A percentile compares a stretch with the other conserved stretches of the same genome.
Conservation (phyloP, 2,888 invertebrate species). For the Noctua janthe region DNA sequence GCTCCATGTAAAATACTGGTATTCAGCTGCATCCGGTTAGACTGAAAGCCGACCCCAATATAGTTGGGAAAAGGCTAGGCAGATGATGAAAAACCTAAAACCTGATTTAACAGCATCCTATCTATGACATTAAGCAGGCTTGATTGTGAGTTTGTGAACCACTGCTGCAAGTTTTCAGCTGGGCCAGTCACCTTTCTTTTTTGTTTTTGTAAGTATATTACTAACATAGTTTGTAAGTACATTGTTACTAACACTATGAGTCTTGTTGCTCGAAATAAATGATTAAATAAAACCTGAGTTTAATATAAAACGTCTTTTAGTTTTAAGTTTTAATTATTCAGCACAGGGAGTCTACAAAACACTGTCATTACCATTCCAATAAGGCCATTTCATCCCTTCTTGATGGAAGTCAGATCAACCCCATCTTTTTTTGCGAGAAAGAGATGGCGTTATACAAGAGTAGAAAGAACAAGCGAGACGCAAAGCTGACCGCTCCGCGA, state of each 20-base stretch:
- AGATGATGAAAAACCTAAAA: neutral
- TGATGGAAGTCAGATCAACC: constrained; percentile 81
- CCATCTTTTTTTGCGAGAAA: constrained; percentile 79
- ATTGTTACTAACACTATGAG: too few relatives aligned
- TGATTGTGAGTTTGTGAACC: neutral
- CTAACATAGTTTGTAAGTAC: too few relatives aligned
- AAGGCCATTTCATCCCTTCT: constrained; percentile 71
- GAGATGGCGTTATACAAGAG: constrained; percentile 63
- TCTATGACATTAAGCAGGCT: neutral
- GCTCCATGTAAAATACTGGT: too few relatives aligned
- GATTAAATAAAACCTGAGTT: constrained; percentile 1
- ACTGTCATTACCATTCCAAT: constrained; percentile 84
- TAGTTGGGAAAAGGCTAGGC: too few relatives aligned
- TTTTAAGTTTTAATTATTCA: constrained; percentile 66
- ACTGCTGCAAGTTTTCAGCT: neutral
- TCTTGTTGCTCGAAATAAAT: neutral
- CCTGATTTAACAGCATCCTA: neutral
- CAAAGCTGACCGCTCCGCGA: constrained; percentile 85
- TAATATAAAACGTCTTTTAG: constrained; percentile 57
- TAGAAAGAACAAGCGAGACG: constrained; percentile 72
- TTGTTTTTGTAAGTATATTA: neutral
- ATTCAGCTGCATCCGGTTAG: too few relatives aligned
- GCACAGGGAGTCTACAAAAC: constrained; percentile 67
- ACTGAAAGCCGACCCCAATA: too few relatives aligned
- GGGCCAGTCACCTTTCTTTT: neutral